These are phyloP conservation scores for Chelonus insularis DNA, from an alignment of 1,140 invertebrate genomes.

Conservation along the genomic window DNA sequence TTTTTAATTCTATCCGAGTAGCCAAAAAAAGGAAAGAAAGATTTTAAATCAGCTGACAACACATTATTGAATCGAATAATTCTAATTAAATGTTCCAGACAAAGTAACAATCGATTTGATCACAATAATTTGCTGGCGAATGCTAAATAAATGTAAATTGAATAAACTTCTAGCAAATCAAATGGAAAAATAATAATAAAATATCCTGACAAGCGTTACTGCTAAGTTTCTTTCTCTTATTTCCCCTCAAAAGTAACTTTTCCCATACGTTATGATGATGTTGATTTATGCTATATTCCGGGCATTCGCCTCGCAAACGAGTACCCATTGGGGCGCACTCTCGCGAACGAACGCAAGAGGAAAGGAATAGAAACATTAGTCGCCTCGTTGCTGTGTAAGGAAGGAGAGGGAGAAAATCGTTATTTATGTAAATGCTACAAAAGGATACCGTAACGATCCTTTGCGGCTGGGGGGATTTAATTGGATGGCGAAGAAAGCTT, in stretches of 20 bases:
- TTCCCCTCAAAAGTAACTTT: slow-evolving; percentile 19
- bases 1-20: too few species aligned
- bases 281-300: slow-evolving; percentile 27
- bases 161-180: too few species aligned
- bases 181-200: slow-evolving; percentile 9
- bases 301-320: slow-evolving; percentile 20
- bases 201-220: neutral
- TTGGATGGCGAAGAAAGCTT: slow-evolving; percentile 36
- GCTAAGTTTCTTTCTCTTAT: slow-evolving; percentile 4
- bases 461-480: slow-evolving; percentile 28
- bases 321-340: slow-evolving; percentile 16
- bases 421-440: slow-evolving; percentile 37
- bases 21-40: too few species aligned
- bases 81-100: too few species aligned
- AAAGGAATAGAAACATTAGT: slow-evolving; percentile 35
- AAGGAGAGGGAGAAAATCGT: slow-evolving; percentile 30
- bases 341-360: slow-evolving; percentile 25
- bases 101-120: too few species aligned
- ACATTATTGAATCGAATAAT: too few species aligned
- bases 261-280: slow-evolving; percentile 29
- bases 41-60: too few species aligned
- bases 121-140: too few species aligned
- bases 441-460: slow-evolving; percentile 32
- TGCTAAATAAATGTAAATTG: too few species aligned
- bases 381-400: slow-evolving; percentile 9